Evolutionary conservation across 2,113 vertebrate species (phyloP).

Genomic region (Marmota monax): DNA sequence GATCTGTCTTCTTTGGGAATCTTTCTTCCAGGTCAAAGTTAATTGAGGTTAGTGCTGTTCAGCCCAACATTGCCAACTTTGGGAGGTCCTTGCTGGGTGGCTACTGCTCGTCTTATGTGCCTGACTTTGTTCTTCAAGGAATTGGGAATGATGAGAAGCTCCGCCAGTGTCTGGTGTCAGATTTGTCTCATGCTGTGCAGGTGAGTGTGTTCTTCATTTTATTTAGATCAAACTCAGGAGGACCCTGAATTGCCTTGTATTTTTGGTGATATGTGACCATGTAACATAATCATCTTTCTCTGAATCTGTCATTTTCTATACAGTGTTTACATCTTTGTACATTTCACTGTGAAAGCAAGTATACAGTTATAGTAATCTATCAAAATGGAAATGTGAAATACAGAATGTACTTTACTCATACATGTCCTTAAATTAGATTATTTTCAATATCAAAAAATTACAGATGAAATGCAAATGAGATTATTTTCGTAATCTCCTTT

Average conservation of each 20-base stretch:
- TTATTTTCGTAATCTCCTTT: conserved; percentile 43
- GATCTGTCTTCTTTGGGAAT: conserved; percentile 58
- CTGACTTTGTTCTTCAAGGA: conserved; percentile 99
- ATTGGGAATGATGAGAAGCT: conserved; percentile 96
- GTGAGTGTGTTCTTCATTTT: conserved; percentile 86
- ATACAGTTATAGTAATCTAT: conserved; percentile 4
- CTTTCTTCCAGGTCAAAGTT: conserved; percentile 92
- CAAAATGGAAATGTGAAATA: conserved; percentile 36
- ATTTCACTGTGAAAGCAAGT: conserved; percentile 21
- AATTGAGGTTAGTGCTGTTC: conserved; percentile 95
- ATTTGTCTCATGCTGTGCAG: conserved; percentile 97
- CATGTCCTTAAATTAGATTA: background rate
- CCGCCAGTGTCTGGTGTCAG: conserved; percentile 94
- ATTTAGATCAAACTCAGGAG: conserved; percentile 45
- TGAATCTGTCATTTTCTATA: conserved; percentile 42
- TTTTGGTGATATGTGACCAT: conserved; percentile 55
- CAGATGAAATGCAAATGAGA: background rate
- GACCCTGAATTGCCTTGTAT: conserved; percentile 62
- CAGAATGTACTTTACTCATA: background rate
- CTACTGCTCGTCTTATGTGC: conserved; percentile 97
- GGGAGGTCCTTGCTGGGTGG: conserved; percentile 97
- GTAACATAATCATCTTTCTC: conserved; percentile 47
- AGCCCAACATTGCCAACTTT: conserved; percentile 97
- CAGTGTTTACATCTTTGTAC: background rate
- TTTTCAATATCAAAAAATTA: background rate